Conservation (phyloP, 1,140 invertebrate species). For the Orius laevigatus region DNA sequence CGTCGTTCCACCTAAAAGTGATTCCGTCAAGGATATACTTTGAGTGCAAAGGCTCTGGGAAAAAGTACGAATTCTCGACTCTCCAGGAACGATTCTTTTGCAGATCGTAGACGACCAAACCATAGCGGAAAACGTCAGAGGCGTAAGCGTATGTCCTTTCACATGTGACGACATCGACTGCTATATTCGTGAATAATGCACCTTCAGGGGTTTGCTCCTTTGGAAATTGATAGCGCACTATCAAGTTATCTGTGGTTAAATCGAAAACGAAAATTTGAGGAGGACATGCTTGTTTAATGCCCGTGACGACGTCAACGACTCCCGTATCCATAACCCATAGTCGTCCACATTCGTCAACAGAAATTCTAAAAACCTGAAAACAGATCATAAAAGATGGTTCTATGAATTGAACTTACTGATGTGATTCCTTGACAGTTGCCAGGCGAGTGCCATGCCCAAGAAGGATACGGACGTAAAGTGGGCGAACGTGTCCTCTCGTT, state of each 20-base stretch:
- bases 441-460: constrained; percentile 48
- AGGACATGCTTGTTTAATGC: constrained; percentile 49
- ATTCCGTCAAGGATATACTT: constrained; percentile 48
- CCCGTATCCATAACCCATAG: constrained; percentile 63
- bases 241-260: constrained; percentile 39
- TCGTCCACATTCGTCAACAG: constrained; percentile 47
- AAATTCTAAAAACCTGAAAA: constrained; percentile 41
- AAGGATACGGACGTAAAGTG: constrained; percentile 48
- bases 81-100: constrained; percentile 48
- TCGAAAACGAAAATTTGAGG: constrained; percentile 59
- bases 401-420: constrained; percentile 33
- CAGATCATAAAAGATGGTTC: too few relatives aligned
- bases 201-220: constrained; percentile 36
- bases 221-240: constrained; percentile 45
- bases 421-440: constrained; percentile 44
- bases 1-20: constrained; percentile 65
- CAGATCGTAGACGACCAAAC: constrained; percentile 49
- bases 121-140: constrained; percentile 59
- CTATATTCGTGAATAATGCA: constrained; percentile 55
- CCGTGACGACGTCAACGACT: constrained; percentile 47
- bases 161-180: constrained; percentile 49
- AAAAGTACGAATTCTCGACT: constrained; percentile 54
- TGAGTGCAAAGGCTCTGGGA: constrained; percentile 54
- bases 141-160: constrained; percentile 48
- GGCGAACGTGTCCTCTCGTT: constrained; percentile 32